Evolutionary conservation across 2,113 vertebrate species (phyloP), one percentile per base, ranked within the genome.

Genomic region (Callocephalon fimbriatum): DNA sequence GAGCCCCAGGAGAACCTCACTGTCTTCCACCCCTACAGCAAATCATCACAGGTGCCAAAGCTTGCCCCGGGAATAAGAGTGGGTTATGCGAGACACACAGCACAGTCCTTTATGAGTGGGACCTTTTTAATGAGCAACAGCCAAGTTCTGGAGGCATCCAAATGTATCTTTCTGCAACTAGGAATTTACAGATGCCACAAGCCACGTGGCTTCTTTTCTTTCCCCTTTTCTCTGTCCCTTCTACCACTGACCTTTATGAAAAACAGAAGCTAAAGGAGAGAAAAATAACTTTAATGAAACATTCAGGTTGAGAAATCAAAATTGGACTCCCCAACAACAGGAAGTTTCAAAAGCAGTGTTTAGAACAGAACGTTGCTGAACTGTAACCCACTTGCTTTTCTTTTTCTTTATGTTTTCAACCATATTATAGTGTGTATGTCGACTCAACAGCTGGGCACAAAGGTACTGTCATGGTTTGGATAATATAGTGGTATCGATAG

Each of bases 211-310:
- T 88, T 66, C 13, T 42, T 70, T 76, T 86, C 87, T 93, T 62
- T 45, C 78, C 71, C 27, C 35, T 94, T 95, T 95, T 83, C 75
- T 80, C 72, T 74, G 53, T 18, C 54, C 78, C 19, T 74, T 92
- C n/a, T 59, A 67, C 76, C 51, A 67, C 76, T 88, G 90, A 48
- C 76, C 70, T 93, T 96, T 95, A 92, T 68, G 74, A 95, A 97
- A 96, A 96, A 92, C 88, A 84, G 97, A 97, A 97, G 96, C 96
- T 91, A 97, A 94, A 95, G 54, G n/a, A 86, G 45, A 91, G 71
- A 90, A 88, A 89, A 95, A 81, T 67, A 93, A 88, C 53, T 91
- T 89, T 92, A 93, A 75, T 97, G 96, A 84, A 96, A 95, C n/a
- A 59, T 56, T 58, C 62, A 95, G 86, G 83, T 97, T 96, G 96